Evolutionary conservation across 53 echinoderm and acorn worm species (phyloP).

Genomic region (Actinopyga echinites): DNA sequence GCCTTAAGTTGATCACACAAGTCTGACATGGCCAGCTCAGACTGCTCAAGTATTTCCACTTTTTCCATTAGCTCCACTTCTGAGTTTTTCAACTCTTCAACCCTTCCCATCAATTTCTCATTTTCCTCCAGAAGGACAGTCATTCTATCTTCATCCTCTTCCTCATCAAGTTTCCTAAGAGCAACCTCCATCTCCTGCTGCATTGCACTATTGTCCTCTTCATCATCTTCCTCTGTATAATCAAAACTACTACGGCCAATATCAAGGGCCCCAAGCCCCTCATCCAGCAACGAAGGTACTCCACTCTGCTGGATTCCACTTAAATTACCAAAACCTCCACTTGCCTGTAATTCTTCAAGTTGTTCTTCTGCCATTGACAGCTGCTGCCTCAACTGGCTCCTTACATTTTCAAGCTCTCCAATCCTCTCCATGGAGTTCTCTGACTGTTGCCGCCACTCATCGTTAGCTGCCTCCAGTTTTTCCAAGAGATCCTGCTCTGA

Average conservation of each 20-base stretch:
- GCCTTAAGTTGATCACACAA: constrained; percentile 53
- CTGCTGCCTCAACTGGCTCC: constrained; percentile 64
- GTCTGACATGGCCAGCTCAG: constrained; percentile 57
- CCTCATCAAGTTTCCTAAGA: constrained; percentile 8
- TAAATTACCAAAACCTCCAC: constrained; percentile 64
- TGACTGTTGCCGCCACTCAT: constrained; percentile 61
- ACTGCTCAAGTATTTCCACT: constrained; percentile 57
- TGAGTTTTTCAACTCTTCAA: constrained; percentile 84
- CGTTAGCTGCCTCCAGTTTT: constrained; percentile 63
- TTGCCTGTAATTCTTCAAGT: constrained; percentile 76
- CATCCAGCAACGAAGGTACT: constrained; percentile 65
- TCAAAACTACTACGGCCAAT: constrained; percentile 42
- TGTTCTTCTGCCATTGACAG: constrained; percentile 68
- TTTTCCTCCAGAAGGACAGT: constrained; percentile 13
- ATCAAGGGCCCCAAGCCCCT: constrained; percentile 72
- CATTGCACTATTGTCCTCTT: constrained; percentile 59
- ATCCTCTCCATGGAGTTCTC: constrained; percentile 69
- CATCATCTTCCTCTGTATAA: constrained; percentile 23
- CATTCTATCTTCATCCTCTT: neutral
- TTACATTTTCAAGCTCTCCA: constrained; percentile 64
- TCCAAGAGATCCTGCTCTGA: constrained; percentile 76
- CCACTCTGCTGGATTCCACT: constrained; percentile 58
- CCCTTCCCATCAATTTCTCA: constrained; percentile 2
- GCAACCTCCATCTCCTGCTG: constrained; percentile 52
- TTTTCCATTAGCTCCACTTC: constrained; percentile 88